Evolutionary conservation across 2,888 invertebrate species (phyloP), one percentile per base, ranked within the genome.

Genomic region (Phragmatobia fuliginosa): DNA sequence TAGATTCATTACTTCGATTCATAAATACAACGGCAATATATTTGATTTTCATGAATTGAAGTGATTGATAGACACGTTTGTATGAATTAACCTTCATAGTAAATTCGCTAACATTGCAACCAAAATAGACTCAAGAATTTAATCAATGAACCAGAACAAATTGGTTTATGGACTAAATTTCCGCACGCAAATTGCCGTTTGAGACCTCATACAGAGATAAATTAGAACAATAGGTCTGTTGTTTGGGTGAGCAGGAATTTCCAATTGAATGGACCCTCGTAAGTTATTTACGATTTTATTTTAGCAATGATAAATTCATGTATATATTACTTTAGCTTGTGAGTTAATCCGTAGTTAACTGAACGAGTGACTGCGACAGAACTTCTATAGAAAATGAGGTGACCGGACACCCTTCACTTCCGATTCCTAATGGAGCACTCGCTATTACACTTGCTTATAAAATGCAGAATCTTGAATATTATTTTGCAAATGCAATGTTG

Each of bases 1-100:
- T 87, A 89, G 85, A 87, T 83, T 84, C 78, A 84, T 83, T 82
- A 79, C 81, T 74, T 76, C 76, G 65, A 72, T 80, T 79, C 79
- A 78, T 80, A 81, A 75, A 74, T 73, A 71, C 70, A 61, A 71
- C 80, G 76, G 78, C 80, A 77, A 78, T 76, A 75, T 70, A 68
- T 65, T 61, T 68, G 45, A 45, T 52, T 38, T 64, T 28, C 31
- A 65, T 56, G 25, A 62, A 56, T 49, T 66, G 36, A 62, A 68
- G 61, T n/a, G 45, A 49, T 49, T n/a, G 45, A 49, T 49, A n/a
- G 18, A 18, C 11, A 49, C 45, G 25, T 14, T 14, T 4, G 3
- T 25, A 25, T 52, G 25, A 52, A 52, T 25, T 25, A 52, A 52
- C 25, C 10, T 49, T 25, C 52, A 2, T 25, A 52, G 52, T 25